These are phyloP conservation scores for Falco concolor DNA, from an alignment of 2,797 vertebrate species.

Conservation along the genomic window DNA sequence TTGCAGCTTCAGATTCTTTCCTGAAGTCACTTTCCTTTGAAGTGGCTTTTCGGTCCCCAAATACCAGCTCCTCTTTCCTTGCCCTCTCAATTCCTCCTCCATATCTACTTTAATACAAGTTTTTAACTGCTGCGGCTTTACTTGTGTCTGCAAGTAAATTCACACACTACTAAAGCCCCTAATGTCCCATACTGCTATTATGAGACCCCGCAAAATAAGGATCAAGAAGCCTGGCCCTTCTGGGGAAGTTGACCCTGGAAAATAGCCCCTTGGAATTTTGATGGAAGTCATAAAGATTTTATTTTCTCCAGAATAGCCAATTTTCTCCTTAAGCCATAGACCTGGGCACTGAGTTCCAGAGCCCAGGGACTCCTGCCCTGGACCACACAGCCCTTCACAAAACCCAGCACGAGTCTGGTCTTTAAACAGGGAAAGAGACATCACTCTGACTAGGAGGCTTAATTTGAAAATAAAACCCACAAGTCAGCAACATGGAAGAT, in stretches of 20 bases:
- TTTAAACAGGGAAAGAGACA: background rate
- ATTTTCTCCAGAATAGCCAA: background rate
- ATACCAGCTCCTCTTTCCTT: background rate
- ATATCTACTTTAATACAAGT: background rate
- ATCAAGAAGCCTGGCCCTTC: background rate
- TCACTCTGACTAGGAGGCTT: background rate
- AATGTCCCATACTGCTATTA: background rate
- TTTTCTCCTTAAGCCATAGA: background rate
- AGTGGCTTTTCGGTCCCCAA: background rate
- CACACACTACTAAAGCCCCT: background rate
- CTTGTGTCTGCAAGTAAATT: background rate
- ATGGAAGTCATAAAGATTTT: background rate
- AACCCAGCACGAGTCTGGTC: background rate
- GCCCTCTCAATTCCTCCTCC: background rate
- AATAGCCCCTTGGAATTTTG: background rate
- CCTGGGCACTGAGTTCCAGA: background rate
- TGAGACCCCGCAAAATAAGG: background rate
- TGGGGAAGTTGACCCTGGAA: background rate
- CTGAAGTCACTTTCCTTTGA: background rate
- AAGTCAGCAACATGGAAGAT: background rate
- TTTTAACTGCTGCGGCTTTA: background rate
- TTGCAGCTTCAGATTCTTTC: background rate
- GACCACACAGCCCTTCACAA: background rate
- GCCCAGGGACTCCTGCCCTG: background rate
- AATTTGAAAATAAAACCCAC: background rate